These are phyloP conservation scores for Cryptotermes secundus DNA, from an alignment of 1,140 invertebrate genomes.

Conservation along the genomic window DNA sequence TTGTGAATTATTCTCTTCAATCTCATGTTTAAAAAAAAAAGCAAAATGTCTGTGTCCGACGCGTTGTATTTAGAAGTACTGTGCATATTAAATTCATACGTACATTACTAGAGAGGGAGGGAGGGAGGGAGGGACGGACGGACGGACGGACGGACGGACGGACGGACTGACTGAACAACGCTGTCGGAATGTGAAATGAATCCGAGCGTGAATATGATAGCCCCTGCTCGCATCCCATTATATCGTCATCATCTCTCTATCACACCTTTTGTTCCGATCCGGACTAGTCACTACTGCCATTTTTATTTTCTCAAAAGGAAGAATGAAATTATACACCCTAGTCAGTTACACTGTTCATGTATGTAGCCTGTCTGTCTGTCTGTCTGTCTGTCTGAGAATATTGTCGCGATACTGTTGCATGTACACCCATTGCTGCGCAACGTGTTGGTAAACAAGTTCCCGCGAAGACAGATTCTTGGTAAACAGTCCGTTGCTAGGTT, in stretches of 20 bases:
- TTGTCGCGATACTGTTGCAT: too few species aligned
- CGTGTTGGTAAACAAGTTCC: too few species aligned
- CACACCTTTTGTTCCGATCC: neutral
- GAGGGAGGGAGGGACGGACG: too few species aligned
- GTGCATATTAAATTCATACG: conserved; percentile 17
- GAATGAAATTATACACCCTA: neutral
- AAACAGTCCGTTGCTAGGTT: too few species aligned
- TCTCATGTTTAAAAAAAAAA: neutral
- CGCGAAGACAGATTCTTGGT: too few species aligned
- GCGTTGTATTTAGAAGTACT: conserved; percentile 11
- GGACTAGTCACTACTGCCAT: neutral
- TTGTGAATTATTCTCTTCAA: conserved; percentile 14
- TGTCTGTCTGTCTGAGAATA: neutral
- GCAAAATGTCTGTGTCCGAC: neutral
- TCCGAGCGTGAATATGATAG: neutral
- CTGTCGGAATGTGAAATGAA: neutral
- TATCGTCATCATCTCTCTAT: neutral
- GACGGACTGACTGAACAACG: neutral
- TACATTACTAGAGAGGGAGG: neutral
- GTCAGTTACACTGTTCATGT: neutral
- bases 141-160: too few species aligned
- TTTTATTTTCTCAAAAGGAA: neutral
- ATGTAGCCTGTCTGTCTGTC: too few species aligned
- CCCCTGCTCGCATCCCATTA: neutral
- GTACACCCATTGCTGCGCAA: too few species aligned